These are phyloP conservation scores for Diachasma alloeum DNA, from an alignment of 1,140 invertebrate genomes.

Conservation along the genomic window DNA sequence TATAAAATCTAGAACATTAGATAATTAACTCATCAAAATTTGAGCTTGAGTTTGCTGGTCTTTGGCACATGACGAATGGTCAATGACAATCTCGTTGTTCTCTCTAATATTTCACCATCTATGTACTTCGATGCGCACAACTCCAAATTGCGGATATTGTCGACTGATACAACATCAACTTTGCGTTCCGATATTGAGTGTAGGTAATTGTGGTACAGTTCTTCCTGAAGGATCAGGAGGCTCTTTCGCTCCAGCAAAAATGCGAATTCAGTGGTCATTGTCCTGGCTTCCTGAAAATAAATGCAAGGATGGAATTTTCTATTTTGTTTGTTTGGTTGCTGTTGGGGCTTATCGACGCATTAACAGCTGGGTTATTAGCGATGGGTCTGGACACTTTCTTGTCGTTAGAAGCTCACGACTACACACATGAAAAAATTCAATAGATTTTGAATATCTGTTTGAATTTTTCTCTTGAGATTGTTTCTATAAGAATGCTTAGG, in stretches of 20 bases:
- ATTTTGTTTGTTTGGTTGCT: too few relatives aligned
- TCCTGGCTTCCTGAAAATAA: conserved; percentile 49
- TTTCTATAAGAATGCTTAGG: too few relatives aligned
- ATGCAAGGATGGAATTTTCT: conserved; percentile 3
- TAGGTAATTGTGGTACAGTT: conserved; percentile 85
- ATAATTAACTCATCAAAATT: conserved; percentile 53
- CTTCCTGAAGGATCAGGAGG: conserved; percentile 84
- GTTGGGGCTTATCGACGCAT: too few relatives aligned
- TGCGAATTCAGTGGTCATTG: conserved; percentile 65
- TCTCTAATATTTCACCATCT: conserved; percentile 67
- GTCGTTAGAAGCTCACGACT: conserved; percentile 6
- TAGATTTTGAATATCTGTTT: too few relatives aligned
- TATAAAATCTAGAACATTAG: not conserved
- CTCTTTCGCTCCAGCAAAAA: conserved; percentile 88
- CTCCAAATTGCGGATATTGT: conserved; percentile 74
- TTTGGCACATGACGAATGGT: conserved; percentile 95
- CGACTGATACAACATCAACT: conserved; percentile 75
- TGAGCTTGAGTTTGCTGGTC: conserved; percentile 81
- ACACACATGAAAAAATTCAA: not conserved
- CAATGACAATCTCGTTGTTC: conserved; percentile 84
- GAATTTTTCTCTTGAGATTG: too few relatives aligned
- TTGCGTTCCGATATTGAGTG: conserved; percentile 86
- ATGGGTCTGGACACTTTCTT: too few relatives aligned
- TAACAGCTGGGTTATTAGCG: too few relatives aligned
- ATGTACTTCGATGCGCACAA: conserved; percentile 68